Conservation (phyloP, 2,113 vertebrate species). For the Odobenus rosmarus region DNA sequence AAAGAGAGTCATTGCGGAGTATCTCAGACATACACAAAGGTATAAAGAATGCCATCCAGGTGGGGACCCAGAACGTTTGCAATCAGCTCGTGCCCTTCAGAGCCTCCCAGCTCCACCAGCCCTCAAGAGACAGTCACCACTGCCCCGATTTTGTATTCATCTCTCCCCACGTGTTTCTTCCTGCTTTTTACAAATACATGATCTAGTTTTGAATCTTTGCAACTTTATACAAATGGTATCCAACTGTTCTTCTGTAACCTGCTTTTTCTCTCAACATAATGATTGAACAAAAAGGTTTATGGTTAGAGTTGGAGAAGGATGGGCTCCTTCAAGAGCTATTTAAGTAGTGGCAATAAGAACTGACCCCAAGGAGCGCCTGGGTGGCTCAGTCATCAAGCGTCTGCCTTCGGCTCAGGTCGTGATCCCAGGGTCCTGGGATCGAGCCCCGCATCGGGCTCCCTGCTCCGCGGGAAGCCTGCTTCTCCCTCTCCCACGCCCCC, state of each 20-base stretch:
- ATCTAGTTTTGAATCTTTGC: not conserved
- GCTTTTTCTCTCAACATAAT: not conserved
- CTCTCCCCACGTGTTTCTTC: not conserved
- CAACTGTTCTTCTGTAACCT: not conserved
- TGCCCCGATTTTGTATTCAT: fast-evolving
- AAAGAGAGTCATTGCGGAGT: not conserved
- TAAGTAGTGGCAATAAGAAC: too few relatives aligned
- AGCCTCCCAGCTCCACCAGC: not conserved
- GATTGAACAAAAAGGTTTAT: not conserved
- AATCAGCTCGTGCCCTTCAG: not conserved
- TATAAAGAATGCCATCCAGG: not conserved
- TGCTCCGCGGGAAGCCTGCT: too few relatives aligned
- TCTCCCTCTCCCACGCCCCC: too few relatives aligned
- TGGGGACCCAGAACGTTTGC: not conserved
- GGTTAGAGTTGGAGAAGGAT: not conserved
- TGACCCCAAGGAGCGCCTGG: not conserved
- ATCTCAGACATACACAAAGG: not conserved
- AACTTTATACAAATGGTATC: not conserved
- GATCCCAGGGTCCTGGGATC: too few relatives aligned
- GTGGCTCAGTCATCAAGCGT: too few relatives aligned
- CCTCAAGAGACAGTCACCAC: not conserved
- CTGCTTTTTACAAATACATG: fast-evolving
- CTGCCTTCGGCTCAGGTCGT: too few relatives aligned
- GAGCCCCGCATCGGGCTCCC: too few relatives aligned
- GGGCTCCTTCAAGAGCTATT: not conserved